These are phyloP conservation scores for Sinocyclocheilus rhinocerous DNA, from an alignment of 2,113 vertebrate genomes.

Conservation along the genomic window DNA sequence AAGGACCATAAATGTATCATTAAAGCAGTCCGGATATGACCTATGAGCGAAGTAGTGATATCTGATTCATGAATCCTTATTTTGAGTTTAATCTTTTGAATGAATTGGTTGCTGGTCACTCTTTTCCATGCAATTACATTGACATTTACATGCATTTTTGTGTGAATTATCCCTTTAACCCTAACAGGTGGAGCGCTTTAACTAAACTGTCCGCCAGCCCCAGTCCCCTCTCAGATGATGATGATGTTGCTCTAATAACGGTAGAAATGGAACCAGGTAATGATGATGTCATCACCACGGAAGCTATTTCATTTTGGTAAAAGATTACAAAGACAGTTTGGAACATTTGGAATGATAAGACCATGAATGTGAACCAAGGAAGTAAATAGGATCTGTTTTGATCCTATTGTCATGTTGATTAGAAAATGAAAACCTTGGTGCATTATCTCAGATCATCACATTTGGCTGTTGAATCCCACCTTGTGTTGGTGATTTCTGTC, in stretches of 20 bases:
- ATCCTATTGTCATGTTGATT: not conserved
- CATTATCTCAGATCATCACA: not conserved
- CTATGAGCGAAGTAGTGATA: no score
- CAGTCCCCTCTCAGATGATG: slow-evolving; percentile 86
- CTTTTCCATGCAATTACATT: not conserved
- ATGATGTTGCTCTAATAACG: slow-evolving; percentile 89
- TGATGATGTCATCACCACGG: not conserved
- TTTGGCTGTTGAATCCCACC: not conserved
- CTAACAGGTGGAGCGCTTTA: slow-evolving; percentile 68
- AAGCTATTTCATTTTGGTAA: not conserved
- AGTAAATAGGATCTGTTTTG: not conserved
- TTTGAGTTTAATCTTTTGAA: not conserved
- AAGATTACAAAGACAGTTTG: not conserved
- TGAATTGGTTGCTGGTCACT: no score
- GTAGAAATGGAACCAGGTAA: slow-evolving; percentile 91
- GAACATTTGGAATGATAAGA: not conserved
- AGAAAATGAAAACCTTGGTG: not conserved
- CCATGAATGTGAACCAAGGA: not conserved
- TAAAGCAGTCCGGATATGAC: not conserved
- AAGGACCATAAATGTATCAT: not conserved
- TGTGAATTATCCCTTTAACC: not conserved
- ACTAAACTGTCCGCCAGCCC: slow-evolving; percentile 68
- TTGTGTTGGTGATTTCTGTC: not conserved
- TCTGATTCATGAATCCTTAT: not conserved
- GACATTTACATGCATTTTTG: not conserved